phyloP scores from a whole-genome alignment of 1,140 invertebrate genomes.

The Oncopodura yosiiana region DNA sequence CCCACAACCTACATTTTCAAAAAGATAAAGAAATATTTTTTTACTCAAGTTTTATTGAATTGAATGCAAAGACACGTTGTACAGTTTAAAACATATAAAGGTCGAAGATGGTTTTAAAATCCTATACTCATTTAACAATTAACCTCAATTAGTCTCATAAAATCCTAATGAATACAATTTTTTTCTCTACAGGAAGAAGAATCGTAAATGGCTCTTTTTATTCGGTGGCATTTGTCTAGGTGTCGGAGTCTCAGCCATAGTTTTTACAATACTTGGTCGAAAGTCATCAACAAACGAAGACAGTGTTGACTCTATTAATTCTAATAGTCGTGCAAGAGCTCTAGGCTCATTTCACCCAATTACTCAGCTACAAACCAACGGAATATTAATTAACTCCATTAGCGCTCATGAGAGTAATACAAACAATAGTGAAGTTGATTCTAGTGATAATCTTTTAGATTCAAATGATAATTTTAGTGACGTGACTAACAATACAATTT shows the following conservation, averaged over 20 bases:
- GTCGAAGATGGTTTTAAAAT: no score
- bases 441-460: not conserved
- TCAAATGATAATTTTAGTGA: not conserved
- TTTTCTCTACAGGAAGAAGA: not conserved
- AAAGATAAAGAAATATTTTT: no score
- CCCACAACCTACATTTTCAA: no score
- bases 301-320: no score
- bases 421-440: constrained; percentile 7
- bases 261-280: constrained; percentile 1
- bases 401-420: not conserved
- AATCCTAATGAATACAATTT: not conserved
- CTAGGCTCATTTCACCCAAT: not conserved
- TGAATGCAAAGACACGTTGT: no score
- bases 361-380: not conserved
- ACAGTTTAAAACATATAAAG: no score
- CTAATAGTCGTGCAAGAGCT: no score
- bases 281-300: no score
- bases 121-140: not conserved
- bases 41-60: no score
- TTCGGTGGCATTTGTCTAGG: constrained; percentile 7
- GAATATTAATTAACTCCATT: not conserved
- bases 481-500: constrained; percentile 1
- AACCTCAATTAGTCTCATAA: not conserved
- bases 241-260: constrained; percentile 1
- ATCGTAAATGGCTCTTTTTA: constrained; percentile 9